Conservation (phyloP, 1,140 invertebrate genomes). For the Protaetia brevitarsis region DNA sequence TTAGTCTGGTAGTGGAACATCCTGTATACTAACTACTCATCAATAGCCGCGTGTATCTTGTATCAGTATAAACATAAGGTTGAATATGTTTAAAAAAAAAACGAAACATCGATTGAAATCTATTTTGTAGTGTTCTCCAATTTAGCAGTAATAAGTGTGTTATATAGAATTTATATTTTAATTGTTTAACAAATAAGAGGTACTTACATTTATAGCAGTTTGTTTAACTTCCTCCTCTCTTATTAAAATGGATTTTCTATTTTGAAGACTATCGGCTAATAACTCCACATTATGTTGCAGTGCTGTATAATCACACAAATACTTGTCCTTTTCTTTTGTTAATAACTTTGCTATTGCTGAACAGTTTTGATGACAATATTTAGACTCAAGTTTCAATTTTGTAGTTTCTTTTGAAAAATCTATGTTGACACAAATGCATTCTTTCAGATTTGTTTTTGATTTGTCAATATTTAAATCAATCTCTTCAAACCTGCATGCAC, state of each 20-base stretch:
- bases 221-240: background rate
- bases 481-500: background rate
- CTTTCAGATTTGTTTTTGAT: background rate
- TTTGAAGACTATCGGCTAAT: background rate
- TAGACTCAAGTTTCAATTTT: background rate
- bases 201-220: background rate
- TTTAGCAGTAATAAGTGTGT: background rate
- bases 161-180: background rate
- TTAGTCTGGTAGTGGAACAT: too few species aligned
- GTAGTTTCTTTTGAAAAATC: background rate
- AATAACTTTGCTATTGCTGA: background rate
- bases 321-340: background rate
- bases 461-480: background rate
- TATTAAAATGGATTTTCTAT: background rate
- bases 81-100: too few species aligned
- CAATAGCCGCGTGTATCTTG: too few species aligned
- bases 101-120: too few species aligned
- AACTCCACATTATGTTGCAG: background rate
- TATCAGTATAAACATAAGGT: too few species aligned
- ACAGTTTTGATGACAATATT: background rate
- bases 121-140: background rate
- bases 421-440: background rate
- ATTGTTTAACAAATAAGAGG: background rate
- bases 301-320: background rate
- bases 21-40: too few species aligned